Conservation (phyloP, 2,113 vertebrate genomes). For the Leptocoma aspasia region DNA sequence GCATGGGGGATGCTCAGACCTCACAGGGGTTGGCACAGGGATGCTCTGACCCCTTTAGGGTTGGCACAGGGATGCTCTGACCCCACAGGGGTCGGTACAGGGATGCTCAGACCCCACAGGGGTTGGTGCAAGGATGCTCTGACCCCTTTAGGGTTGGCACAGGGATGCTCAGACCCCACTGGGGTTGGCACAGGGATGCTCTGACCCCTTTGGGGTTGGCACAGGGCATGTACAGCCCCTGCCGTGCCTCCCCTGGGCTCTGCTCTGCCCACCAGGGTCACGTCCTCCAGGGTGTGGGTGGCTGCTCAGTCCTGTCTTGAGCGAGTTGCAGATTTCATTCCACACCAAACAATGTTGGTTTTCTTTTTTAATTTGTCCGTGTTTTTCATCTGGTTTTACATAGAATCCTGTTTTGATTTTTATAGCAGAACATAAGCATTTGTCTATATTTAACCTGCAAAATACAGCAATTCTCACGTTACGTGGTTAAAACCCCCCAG, state of each 20-base stretch:
- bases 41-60: not conserved
- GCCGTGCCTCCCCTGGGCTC: accelerated
- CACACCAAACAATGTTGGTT: too few relatives aligned
- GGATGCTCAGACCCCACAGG: not conserved
- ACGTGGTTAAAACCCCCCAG: not conserved
- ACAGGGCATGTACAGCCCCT: not conserved
- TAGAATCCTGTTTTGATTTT: not conserved
- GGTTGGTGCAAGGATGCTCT: not conserved
- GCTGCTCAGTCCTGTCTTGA: not conserved
- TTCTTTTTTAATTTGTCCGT: not conserved
- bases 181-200: accelerated
- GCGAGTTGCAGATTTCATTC: not conserved
- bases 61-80: too few relatives aligned
- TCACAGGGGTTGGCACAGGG: accelerated
- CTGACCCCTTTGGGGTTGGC: accelerated
- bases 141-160: accelerated
- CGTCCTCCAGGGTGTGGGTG: not conserved
- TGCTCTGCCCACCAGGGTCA: not conserved
- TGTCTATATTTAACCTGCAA: not conserved
- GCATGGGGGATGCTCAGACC: not conserved
- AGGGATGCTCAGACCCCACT: not conserved
- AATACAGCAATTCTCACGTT: not conserved
- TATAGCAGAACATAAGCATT: not conserved
- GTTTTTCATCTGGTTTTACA: not conserved
- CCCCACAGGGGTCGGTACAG: too few relatives aligned